Conservation (phyloP, 2,113 vertebrate genomes). For the Cnemophilus loriae region DNA sequence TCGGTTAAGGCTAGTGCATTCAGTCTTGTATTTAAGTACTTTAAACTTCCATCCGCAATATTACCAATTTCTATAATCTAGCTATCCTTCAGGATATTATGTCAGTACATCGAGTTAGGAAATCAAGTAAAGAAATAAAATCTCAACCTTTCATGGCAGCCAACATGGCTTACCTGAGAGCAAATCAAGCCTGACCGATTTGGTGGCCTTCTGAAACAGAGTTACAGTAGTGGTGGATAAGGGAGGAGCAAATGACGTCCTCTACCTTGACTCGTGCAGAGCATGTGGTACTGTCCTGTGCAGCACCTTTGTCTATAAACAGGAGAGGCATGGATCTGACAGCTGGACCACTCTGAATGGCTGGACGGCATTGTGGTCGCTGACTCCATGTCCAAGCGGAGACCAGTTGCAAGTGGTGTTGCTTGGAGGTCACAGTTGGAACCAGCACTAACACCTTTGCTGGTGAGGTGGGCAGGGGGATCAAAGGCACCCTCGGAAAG, state of each 20-base stretch:
- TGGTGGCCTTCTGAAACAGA: rapidly evolving
- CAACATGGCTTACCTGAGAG: not conserved
- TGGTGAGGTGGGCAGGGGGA: rapidly evolving
- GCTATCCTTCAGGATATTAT: not conserved
- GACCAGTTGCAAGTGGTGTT: not conserved
- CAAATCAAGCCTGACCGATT: not conserved
- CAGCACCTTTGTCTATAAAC: not conserved
- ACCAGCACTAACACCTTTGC: too few relatives aligned
- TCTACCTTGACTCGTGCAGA: not conserved
- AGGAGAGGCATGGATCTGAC: not conserved
- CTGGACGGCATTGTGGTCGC: too few relatives aligned
- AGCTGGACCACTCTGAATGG: too few relatives aligned
- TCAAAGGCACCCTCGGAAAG: not conserved
- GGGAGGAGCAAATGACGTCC: not conserved
- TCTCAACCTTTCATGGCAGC: not conserved
- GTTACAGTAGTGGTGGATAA: not conserved
- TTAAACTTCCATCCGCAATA: not conserved
- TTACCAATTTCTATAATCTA: not conserved
- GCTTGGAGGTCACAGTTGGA: not conserved
- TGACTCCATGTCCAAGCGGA: too few relatives aligned
- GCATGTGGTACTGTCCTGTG: too few relatives aligned
- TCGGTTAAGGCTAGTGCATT: not conserved
- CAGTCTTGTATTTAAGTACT: not conserved
- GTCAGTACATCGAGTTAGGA: not conserved
- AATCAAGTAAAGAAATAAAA: not conserved